These are phyloP conservation scores for Cotesia typhae DNA, from an alignment of 1,140 invertebrate species.

Conservation along the genomic window DNA sequence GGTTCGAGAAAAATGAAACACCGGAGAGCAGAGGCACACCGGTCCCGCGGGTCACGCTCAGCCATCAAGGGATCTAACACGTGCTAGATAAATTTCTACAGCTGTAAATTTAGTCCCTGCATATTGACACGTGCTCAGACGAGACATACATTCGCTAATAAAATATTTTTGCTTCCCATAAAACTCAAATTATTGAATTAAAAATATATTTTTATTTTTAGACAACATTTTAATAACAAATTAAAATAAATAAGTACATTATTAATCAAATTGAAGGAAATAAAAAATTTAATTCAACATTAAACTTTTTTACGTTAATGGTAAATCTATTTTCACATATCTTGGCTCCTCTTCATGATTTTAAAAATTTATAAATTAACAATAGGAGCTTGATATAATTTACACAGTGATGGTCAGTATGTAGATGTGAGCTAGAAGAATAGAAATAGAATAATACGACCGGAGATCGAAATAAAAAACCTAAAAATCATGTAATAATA, in stretches of 20 bases:
- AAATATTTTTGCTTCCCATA: slow-evolving; percentile 37
- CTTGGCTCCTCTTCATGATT: too few relatives aligned
- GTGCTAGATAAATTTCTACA: slow-evolving; percentile 40
- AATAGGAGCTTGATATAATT: not conserved
- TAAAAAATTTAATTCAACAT: too few relatives aligned
- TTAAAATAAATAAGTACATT: too few relatives aligned
- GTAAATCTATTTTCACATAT: too few relatives aligned
- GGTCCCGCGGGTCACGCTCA: slow-evolving; percentile 29
- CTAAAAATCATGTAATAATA: not conserved
- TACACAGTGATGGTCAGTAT: slow-evolving; percentile 9
- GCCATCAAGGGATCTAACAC: slow-evolving; percentile 36
- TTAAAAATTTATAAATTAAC: too few relatives aligned
- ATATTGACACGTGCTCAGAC: slow-evolving; percentile 46
- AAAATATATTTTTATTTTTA: slow-evolving; percentile 8
- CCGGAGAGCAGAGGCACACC: slow-evolving; percentile 32
- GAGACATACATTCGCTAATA: slow-evolving; percentile 25
- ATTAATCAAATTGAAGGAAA: too few relatives aligned
- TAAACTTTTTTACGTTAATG: too few relatives aligned
- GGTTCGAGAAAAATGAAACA: slow-evolving; percentile 31
- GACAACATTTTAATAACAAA: not conserved
- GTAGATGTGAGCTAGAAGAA: too few relatives aligned
- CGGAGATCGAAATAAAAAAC: not conserved
- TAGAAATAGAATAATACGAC: not conserved
- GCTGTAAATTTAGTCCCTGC: slow-evolving; percentile 36
- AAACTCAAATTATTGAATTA: not conserved